These are phyloP conservation scores for Protophormia terraenovae DNA, from an alignment of 2,888 invertebrate genomes.

Conservation along the genomic window DNA sequence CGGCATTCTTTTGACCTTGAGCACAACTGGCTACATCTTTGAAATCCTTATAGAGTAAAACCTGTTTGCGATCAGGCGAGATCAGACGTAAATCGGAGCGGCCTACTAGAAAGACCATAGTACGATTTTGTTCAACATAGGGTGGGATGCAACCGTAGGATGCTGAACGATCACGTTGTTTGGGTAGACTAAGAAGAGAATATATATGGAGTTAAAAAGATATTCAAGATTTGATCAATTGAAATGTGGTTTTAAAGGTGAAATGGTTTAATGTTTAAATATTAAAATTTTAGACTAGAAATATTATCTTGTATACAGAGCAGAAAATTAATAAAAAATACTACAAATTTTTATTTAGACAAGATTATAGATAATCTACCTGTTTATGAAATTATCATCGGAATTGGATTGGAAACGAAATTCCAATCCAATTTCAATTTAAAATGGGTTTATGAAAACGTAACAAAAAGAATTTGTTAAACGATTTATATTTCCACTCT, in stretches of 20 bases:
- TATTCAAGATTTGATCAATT: background rate
- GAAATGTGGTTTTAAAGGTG: background rate
- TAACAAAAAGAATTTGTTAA: no score
- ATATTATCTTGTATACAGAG: no score
- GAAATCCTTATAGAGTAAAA: conserved; percentile 92
- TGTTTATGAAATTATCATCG: no score
- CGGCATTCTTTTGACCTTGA: conserved; percentile 89
- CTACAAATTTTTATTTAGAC: no score
- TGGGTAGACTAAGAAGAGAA: conserved; percentile 75
- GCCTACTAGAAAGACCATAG: conserved; percentile 96
- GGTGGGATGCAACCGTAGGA: conserved; percentile 84
- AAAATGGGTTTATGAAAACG: no score
- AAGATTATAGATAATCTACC: no score
- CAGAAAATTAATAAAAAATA: no score
- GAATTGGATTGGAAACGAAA: no score
- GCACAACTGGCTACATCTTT: conserved; percentile 94
- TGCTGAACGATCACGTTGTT: conserved; percentile 83
- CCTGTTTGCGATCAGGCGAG: conserved; percentile 95
- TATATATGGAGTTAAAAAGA: background rate
- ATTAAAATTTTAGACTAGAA: no score
- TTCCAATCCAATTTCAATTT: no score
- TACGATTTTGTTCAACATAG: conserved; percentile 90
- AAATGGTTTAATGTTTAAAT: conserved; percentile 17
- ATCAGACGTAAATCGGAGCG: conserved; percentile 93
- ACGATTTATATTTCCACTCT: no score